Conservation (phyloP, 2,797 vertebrate species). For the Pachyuromys duprasi region DNA sequence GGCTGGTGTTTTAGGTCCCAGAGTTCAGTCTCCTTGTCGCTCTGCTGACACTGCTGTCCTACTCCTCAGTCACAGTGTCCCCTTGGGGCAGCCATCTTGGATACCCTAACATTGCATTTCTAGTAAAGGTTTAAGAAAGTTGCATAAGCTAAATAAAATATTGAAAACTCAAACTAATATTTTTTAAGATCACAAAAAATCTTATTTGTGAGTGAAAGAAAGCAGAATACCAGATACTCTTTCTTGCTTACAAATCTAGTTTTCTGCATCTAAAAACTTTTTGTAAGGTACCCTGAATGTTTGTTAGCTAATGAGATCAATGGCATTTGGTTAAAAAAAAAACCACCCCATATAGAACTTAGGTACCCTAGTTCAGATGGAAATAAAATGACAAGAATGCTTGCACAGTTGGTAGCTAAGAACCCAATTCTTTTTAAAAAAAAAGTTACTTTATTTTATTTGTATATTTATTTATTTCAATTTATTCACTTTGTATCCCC, state of each 20-base stretch:
- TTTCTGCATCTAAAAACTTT: constrained; percentile 33
- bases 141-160: background rate
- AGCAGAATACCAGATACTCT: background rate
- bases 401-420: constrained; percentile 58
- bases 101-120: background rate
- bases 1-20: no score
- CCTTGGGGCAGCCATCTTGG: no score
- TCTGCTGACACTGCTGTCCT: no score
- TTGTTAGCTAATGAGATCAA: constrained; percentile 39
- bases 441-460: no score
- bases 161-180: constrained; percentile 43
- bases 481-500: no score
- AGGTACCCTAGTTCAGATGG: constrained; percentile 50
- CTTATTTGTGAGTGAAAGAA: constrained; percentile 24
- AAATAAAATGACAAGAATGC: constrained; percentile 12
- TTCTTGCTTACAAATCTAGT: constrained; percentile 14
- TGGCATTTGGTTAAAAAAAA: background rate
- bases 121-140: background rate
- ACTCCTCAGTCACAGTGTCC: no score
- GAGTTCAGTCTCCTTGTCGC: no score
- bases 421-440: background rate
- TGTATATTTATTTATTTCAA: no score
- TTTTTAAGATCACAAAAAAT: constrained; percentile 33
- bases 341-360: constrained; percentile 33
- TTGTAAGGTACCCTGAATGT: background rate